Conservation (phyloP, 2,113 vertebrate genomes). For the Perca flavescens region DNA sequence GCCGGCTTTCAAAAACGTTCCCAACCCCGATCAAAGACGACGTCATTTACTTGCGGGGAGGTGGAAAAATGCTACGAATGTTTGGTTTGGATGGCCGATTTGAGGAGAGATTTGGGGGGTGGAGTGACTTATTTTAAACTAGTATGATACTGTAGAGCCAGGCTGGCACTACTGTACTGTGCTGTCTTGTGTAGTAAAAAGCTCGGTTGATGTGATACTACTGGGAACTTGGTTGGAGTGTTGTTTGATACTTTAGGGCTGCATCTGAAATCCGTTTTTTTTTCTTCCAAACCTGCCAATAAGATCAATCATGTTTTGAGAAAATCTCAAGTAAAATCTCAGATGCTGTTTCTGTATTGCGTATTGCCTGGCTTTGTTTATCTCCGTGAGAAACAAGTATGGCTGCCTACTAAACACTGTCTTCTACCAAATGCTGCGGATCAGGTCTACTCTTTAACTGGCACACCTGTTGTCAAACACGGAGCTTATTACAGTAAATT, state of each 20-base stretch:
- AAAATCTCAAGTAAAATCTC: slow-evolving; percentile 18
- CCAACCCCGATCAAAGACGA: slow-evolving; percentile 66
- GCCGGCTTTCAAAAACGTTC: slow-evolving; percentile 74
- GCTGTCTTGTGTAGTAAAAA: background rate
- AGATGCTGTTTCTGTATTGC: slow-evolving; percentile 16
- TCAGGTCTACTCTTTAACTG: slow-evolving; percentile 54
- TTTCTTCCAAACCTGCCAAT: background rate
- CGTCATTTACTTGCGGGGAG: slow-evolving; percentile 66
- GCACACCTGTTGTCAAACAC: slow-evolving; percentile 67
- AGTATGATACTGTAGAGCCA: slow-evolving; percentile 31
- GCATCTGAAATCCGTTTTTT: background rate
- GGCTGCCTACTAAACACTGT: slow-evolving; percentile 33
- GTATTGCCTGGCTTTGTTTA: slow-evolving; percentile 2
- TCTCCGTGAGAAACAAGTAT: background rate
- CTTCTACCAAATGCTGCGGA: slow-evolving; percentile 36
- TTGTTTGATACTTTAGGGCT: background rate
- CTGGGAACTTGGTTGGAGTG: background rate
- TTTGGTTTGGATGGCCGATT: slow-evolving; percentile 65
- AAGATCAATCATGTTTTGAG: background rate
- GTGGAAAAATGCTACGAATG: slow-evolving; percentile 76
- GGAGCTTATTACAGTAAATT: slow-evolving; percentile 47
- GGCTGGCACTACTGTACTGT: slow-evolving; percentile 29
- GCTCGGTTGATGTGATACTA: slow-evolving; percentile 9
- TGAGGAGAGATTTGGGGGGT: slow-evolving; percentile 31
- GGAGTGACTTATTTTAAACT: slow-evolving; percentile 39